Evolutionary conservation across 2,888 invertebrate species (phyloP).

Genomic region (Eupeodes latifasciatus): DNA sequence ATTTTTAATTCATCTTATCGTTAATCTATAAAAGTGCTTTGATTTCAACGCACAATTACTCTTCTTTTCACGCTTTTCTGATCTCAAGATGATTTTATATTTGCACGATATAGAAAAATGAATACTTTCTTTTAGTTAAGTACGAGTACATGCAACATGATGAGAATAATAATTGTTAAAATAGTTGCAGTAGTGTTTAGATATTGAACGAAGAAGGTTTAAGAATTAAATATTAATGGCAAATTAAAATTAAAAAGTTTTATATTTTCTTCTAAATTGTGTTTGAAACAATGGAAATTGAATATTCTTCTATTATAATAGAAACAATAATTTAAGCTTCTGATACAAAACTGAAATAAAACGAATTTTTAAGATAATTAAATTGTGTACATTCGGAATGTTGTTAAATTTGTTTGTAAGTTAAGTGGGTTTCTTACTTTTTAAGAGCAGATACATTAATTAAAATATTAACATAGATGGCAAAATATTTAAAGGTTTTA

Average conservation of each 20-base stretch:
- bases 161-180: slow-evolving; percentile 10
- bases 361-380: slow-evolving; percentile 57
- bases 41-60: slow-evolving; percentile 61
- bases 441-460: too few species aligned
- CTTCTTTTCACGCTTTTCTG: slow-evolving; percentile 70
- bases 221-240: slow-evolving; percentile 37
- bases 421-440: background rate
- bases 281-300: slow-evolving; percentile 78
- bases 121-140: slow-evolving; percentile 58
- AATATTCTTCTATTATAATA: slow-evolving; percentile 69
- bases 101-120: slow-evolving; percentile 48
- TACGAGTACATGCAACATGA: slow-evolving; percentile 2
- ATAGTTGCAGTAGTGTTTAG: slow-evolving; percentile 41
- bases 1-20: slow-evolving; percentile 8
- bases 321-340: background rate
- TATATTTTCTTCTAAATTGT: background rate
- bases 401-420: slow-evolving; percentile 81
- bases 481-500: too few species aligned
- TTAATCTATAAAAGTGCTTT: slow-evolving; percentile 5
- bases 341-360: background rate
- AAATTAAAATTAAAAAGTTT: slow-evolving; percentile 5
- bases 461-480: too few species aligned
- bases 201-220: slow-evolving; percentile 21
- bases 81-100: slow-evolving; percentile 49
- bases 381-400: slow-evolving; percentile 80